Evolutionary conservation across 2,113 vertebrate genomes (phyloP).

Genomic region (Acanthochromis polyacanthus): DNA sequence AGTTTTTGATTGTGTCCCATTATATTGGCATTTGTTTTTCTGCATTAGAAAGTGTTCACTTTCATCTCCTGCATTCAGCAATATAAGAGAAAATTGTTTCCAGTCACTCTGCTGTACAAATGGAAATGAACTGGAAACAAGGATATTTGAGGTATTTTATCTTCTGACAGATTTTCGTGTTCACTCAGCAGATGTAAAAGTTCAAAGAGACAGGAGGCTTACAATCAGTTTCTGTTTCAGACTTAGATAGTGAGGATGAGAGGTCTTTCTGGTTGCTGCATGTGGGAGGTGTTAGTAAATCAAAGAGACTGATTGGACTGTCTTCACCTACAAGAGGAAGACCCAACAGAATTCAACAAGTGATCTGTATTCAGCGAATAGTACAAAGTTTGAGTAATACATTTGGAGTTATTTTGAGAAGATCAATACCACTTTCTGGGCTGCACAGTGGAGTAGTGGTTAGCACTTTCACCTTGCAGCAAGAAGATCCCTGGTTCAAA

Average conservation of each 20-base stretch:
- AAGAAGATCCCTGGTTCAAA: no score
- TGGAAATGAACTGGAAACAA: conserved; percentile 2
- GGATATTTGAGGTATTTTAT: not conserved
- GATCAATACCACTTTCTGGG: not conserved
- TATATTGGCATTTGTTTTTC: not conserved
- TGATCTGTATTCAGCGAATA: not conserved
- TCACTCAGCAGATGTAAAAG: conserved; percentile 6
- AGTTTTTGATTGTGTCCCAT: not conserved
- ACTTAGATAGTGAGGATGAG: no score
- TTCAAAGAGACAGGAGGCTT: conserved; percentile 11
- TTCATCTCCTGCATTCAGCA: not conserved
- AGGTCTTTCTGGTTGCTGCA: conserved; percentile 5
- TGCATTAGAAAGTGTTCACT: not conserved
- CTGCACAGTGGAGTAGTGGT: no score
- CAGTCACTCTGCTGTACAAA: conserved; percentile 6
- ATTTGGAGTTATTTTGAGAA: not conserved
- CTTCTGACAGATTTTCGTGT: not conserved
- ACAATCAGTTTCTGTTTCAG: no score
- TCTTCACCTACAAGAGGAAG: not conserved
- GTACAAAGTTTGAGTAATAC: not conserved
- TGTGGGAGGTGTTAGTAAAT: conserved; percentile 15
- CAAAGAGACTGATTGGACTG: not conserved
- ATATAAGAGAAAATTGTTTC: not conserved
- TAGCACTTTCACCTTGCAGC: no score
- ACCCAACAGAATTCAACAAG: not conserved